Evolutionary conservation across 2,113 vertebrate genomes (phyloP).

Genomic region (Lamprologus tigripictilis): DNA sequence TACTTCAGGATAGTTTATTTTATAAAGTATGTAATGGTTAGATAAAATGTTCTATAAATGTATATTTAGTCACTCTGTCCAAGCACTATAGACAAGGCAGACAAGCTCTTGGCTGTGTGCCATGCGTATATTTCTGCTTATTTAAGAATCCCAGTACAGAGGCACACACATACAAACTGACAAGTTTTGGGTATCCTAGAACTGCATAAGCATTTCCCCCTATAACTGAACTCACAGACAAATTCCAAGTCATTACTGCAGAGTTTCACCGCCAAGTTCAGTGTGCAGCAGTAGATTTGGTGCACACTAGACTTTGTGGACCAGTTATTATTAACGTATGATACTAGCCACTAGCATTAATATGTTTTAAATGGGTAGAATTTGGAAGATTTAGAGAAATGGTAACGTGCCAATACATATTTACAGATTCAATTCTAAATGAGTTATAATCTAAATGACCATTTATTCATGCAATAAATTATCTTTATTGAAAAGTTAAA

Average conservation of each 20-base stretch:
- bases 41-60: neutral
- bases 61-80: neutral
- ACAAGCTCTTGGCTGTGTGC: neutral
- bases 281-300: neutral
- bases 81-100: neutral
- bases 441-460: neutral
- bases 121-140: neutral
- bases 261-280: fast-evolving
- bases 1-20: neutral
- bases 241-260: neutral
- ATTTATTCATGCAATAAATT: neutral
- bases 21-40: neutral
- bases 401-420: fast-evolving
- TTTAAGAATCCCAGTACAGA: neutral
- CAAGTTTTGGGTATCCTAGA: neutral
- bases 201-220: neutral
- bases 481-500: neutral
- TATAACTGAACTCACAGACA: neutral
- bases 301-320: neutral
- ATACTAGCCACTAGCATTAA: neutral
- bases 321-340: neutral
- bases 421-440: neutral
- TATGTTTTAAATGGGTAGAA: neutral
- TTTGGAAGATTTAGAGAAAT: neutral
- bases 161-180: neutral